phyloP scores from a whole-genome alignment of 2,888 invertebrate genomes.

The Pandemis heparana region DNA sequence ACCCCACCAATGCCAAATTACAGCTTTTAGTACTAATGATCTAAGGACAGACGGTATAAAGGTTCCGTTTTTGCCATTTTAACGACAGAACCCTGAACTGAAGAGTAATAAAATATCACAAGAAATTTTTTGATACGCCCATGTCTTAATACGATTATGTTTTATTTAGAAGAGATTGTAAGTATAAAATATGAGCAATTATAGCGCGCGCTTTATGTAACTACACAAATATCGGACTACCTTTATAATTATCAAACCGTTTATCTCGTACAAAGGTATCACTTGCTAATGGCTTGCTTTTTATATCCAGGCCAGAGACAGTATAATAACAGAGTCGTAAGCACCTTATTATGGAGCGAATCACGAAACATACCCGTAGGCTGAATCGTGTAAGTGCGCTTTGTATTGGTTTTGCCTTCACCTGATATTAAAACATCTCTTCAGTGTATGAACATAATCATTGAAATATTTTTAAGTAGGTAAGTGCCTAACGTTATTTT shows the following conservation, averaged over 20 bases:
- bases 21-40: no score
- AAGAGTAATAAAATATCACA: conserved; percentile 12
- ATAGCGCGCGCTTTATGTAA: conserved; percentile 26
- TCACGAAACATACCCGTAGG: conserved; percentile 46
- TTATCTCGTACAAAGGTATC: conserved; percentile 45
- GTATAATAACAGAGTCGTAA: conserved; percentile 52
- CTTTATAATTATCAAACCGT: conserved; percentile 45
- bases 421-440: conserved; percentile 45
- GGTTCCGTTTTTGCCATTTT: no score
- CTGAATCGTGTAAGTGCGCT: conserved; percentile 43
- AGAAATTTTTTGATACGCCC: background rate
- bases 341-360: conserved; percentile 47
- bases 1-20: no score
- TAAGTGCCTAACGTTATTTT: background rate
- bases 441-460: conserved; percentile 28
- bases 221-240: conserved; percentile 32
- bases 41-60: no score
- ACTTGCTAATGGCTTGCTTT: conserved; percentile 51
- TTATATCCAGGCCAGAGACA: conserved; percentile 48
- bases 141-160: background rate
- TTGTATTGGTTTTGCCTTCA: conserved; percentile 50
- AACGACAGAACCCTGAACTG: background rate
- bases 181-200: conserved; percentile 23
- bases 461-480: conserved; percentile 19
- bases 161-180: conserved; percentile 9